phyloP scores from a whole-genome alignment of 2,113 vertebrate genomes.

The Cacatua alba region DNA sequence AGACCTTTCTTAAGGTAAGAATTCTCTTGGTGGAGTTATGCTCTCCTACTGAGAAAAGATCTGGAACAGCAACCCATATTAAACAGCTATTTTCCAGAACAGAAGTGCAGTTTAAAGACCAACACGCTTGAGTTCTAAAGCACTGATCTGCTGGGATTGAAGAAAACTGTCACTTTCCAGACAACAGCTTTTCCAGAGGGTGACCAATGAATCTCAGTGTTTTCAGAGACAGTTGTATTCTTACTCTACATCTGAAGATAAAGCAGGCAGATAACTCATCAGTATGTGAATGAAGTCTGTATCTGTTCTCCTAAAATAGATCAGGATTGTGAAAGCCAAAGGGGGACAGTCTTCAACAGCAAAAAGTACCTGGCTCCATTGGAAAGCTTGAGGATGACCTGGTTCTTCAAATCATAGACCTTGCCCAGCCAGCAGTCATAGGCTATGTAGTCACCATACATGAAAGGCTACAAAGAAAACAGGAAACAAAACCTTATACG shows the following conservation, averaged over 20 bases:
- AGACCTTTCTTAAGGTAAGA: neutral
- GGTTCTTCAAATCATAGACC: conserved; percentile 96
- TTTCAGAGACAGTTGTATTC: neutral
- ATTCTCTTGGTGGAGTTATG: neutral
- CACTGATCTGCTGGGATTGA: neutral
- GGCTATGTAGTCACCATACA: conserved; percentile 98
- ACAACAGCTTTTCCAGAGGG: neutral
- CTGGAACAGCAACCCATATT: neutral
- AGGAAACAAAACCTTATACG: neutral
- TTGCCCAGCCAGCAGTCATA: conserved; percentile 99
- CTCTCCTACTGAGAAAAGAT: neutral
- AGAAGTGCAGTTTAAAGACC: neutral
- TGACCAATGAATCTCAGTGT: neutral
- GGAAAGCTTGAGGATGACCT: conserved; percentile 95
- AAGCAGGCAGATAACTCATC: neutral
- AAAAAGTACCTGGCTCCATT: conserved; percentile 92
- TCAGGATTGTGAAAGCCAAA: neutral
- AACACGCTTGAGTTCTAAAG: neutral
- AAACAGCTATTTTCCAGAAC: neutral
- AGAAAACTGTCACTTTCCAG: neutral
- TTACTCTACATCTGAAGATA: neutral
- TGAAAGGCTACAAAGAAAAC: conserved; percentile 84
- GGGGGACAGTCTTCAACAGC: neutral
- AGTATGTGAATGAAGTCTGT: neutral
- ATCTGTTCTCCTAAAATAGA: neutral